Conservation (phyloP, 2,797 vertebrate genomes). For the Carapus acus region DNA sequence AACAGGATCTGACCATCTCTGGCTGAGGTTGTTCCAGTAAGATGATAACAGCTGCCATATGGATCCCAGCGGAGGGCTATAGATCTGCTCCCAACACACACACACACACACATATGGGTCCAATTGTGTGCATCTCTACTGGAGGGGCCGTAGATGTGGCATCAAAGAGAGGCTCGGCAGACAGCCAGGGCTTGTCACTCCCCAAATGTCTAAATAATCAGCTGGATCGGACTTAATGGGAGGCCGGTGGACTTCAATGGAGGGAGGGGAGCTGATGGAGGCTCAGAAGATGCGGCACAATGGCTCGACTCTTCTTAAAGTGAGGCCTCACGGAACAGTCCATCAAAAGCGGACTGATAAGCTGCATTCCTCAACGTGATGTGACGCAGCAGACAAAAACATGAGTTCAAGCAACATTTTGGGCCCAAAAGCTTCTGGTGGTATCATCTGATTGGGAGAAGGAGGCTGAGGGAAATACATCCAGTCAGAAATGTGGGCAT, state of each 20-base stretch:
- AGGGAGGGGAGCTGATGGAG: slow-evolving; percentile 19
- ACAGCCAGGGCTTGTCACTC: slow-evolving; percentile 34
- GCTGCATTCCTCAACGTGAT: no score
- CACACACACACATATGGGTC: slow-evolving; percentile 63
- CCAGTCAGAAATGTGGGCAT: no score
- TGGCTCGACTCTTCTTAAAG: neutral
- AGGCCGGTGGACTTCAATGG: slow-evolving; percentile 48
- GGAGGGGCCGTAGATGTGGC: slow-evolving; percentile 42
- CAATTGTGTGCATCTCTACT: slow-evolving; percentile 44
- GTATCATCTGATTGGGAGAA: no score
- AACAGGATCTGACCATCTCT: slow-evolving; percentile 46
- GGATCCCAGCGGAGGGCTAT: slow-evolving; percentile 30
- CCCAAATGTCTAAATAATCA: slow-evolving; percentile 43
- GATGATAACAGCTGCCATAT: slow-evolving; percentile 30
- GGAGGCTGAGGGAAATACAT: no score
- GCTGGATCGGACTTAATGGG: slow-evolving; percentile 35
- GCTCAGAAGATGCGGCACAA: slow-evolving; percentile 3
- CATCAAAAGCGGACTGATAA: no score
- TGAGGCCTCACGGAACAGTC: no score
- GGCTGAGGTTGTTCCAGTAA: slow-evolving; percentile 27
- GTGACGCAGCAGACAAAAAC: no score
- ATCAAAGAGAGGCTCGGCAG: slow-evolving; percentile 47
- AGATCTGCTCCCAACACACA: slow-evolving; percentile 36
- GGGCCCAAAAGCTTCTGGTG: no score
- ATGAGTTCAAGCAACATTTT: no score